Conservation (phyloP, 2,113 vertebrate genomes). For the Albula glossodonta region DNA sequence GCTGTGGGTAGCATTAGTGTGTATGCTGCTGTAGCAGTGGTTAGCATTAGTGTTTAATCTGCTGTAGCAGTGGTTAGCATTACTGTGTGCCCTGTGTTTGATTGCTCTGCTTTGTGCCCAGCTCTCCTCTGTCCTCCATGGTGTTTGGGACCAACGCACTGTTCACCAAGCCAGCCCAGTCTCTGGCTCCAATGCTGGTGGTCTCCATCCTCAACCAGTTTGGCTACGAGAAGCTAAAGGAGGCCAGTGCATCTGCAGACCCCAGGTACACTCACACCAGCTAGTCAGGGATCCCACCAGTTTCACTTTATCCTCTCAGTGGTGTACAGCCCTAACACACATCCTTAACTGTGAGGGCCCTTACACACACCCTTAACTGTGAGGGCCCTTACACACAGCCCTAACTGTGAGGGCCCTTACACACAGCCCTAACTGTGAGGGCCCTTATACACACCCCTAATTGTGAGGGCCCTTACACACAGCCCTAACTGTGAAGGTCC, state of each 20-base stretch:
- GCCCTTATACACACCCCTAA: too few species aligned
- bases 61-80: too few species aligned
- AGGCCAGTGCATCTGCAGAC: constrained; percentile 44
- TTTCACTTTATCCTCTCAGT: neutral
- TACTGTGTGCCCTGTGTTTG: neutral
- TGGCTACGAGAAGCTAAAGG: constrained; percentile 77
- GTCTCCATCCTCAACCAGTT: constrained; percentile 80
- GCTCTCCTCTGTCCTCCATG: constrained; percentile 85
- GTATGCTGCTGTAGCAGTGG: neutral
- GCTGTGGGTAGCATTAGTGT: too few species aligned
- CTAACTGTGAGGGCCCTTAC: neutral
- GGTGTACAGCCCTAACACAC: too few species aligned
- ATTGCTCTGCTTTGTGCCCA: constrained; percentile 39
- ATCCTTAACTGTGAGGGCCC: too few species aligned
- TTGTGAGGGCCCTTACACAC: too few species aligned
- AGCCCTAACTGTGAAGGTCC: too few species aligned
- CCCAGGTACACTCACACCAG: constrained; percentile 61
- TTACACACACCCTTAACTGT: too few species aligned
- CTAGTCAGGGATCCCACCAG: neutral
- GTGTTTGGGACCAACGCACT: constrained; percentile 89
- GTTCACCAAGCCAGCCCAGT: constrained; percentile 88
- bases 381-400: too few species aligned
- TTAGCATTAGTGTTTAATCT: neutral
- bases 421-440: neutral
- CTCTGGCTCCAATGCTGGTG: constrained; percentile 84